Evolutionary conservation across 2,113 vertebrate genomes (phyloP).

Genomic region (Sinocyclocheilus anshuiensis): DNA sequence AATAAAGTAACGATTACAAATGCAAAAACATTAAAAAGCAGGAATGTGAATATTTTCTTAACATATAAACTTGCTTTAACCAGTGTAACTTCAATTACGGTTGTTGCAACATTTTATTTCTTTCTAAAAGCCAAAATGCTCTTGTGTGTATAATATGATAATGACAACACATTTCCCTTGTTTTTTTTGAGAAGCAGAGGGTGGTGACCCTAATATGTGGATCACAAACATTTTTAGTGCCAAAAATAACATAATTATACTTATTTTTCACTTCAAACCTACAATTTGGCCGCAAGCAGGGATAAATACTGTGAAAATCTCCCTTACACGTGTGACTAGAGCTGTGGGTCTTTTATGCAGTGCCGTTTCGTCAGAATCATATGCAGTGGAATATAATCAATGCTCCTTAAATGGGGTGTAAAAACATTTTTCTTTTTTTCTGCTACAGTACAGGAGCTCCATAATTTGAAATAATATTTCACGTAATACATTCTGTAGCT

Average conservation of each 20-base stretch:
- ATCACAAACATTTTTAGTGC: neutral
- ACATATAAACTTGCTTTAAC: neutral
- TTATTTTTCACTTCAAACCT: conserved; percentile 14
- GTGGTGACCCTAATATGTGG: neutral
- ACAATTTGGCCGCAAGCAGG: conserved; percentile 1
- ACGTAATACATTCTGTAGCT: neutral
- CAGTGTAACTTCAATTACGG: neutral
- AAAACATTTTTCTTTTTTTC: neutral
- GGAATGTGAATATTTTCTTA: neutral
- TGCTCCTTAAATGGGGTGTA: neutral
- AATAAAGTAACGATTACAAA: neutral
- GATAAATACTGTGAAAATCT: neutral
- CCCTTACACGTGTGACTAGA: neutral
- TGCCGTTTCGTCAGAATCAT: neutral
- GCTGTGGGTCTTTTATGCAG: neutral
- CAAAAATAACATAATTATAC: conserved; percentile 14
- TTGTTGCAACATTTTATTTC: neutral
- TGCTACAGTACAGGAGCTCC: neutral
- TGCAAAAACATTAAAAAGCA: neutral
- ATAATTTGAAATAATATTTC: conserved; percentile 4
- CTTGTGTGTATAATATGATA: neutral
- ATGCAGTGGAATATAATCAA: neutral
- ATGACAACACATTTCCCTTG: neutral
- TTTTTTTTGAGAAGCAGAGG: neutral
- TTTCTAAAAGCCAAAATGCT: neutral